phyloP scores from a whole-genome alignment of 2,888 invertebrate species.

The Syrista parreyssii region DNA sequence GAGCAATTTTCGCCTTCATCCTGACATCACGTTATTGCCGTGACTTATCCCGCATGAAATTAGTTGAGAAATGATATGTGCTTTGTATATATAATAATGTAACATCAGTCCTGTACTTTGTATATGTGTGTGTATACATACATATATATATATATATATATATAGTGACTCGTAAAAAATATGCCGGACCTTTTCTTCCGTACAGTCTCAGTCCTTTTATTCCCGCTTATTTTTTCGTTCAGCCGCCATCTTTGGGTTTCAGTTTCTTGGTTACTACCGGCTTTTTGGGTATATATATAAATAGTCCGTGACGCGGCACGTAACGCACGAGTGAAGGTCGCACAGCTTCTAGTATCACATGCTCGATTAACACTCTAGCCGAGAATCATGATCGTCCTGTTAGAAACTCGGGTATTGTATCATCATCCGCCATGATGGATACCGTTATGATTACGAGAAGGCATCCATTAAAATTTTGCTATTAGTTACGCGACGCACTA shows the following conservation, averaged over 20 bases:
- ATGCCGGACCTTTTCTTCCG: constrained; percentile 7
- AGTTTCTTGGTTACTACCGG: constrained; percentile 17
- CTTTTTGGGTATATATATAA: constrained; percentile 40
- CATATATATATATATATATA: too few species aligned
- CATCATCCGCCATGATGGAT: too few species aligned
- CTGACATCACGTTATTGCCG: constrained; percentile 39
- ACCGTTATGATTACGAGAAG: too few species aligned
- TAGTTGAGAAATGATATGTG: too few species aligned
- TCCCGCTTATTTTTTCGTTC: constrained; percentile 10
- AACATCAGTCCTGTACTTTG: too few species aligned
- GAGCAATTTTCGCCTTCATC: constrained; percentile 59
- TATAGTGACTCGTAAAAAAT: background rate
- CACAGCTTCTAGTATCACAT: constrained; percentile 25
- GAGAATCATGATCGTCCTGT: background rate
- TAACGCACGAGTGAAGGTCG: constrained; percentile 46
- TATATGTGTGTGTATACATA: too few species aligned
- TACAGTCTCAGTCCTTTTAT: background rate
- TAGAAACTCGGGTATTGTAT: too few species aligned
- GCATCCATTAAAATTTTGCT: too few species aligned
- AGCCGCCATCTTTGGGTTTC: constrained; percentile 25
- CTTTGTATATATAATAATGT: too few species aligned
- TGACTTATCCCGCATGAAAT: too few species aligned
- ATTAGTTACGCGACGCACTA: too few species aligned
- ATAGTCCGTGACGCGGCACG: constrained; percentile 51
- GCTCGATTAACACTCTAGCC: constrained; percentile 19